Conservation (phyloP, 37 sponge, comb jelly and placozoan species). For the Halisarca cf. caerulea region DNA sequence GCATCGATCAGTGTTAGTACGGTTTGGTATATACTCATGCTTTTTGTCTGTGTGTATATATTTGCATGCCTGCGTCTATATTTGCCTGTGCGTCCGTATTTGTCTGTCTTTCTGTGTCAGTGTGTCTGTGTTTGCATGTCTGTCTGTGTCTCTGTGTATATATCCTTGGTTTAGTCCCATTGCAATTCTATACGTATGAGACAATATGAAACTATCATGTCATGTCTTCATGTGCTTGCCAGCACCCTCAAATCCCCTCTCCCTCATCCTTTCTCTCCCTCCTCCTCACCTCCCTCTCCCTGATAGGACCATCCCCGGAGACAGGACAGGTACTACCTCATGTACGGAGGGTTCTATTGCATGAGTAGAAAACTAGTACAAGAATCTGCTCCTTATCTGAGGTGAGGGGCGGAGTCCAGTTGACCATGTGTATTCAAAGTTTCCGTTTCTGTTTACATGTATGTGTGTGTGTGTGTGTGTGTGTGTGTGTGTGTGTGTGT, state of each 20-base stretch:
- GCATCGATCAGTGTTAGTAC: too few species aligned
- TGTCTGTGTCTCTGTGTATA: not conserved
- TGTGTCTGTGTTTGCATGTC: not conserved
- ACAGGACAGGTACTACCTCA: not conserved
- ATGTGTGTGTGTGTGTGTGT: too few species aligned
- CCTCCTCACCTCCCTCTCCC: not conserved
- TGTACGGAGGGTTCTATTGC: slow-evolving; percentile 20
- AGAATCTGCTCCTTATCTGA: not conserved
- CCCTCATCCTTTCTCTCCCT: too few species aligned
- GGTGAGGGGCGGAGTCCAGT: not conserved
- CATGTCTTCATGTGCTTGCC: not conserved
- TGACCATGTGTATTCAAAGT: too few species aligned
- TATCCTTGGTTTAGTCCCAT: not conserved
- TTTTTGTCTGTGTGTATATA: too few species aligned
- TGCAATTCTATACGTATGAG: too few species aligned
- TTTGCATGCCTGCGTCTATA: too few species aligned
- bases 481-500: too few species aligned
- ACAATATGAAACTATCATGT: too few species aligned
- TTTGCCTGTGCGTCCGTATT: not conserved
- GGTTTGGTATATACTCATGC: too few species aligned
- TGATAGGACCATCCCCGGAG: not conserved
- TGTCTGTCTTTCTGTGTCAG: not conserved
- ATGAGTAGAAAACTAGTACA: not conserved
- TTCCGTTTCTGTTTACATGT: too few species aligned
- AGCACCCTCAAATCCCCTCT: too few species aligned